Percentiles rank a stretch among this genome's conserved stretches.
Conservation (phyloP, 2,113 vertebrate species). For the Malurus cyaneus region DNA sequence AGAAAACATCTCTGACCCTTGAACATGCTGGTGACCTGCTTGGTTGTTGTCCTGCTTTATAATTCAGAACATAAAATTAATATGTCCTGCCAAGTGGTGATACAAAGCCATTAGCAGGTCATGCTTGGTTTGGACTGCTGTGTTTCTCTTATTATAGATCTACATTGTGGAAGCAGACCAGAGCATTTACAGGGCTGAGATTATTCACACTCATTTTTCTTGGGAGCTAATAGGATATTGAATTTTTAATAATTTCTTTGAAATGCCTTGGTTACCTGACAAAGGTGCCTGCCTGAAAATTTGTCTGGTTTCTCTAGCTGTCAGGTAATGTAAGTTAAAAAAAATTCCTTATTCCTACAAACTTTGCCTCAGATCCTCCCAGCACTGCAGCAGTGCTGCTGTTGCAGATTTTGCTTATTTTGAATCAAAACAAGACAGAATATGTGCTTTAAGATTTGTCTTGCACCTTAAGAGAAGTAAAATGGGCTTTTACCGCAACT, state of each 20-base stretch:
- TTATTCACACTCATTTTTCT: neutral
- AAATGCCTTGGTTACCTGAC: neutral
- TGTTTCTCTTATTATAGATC: neutral
- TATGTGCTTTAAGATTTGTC: neutral
- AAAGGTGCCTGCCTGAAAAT: neutral
- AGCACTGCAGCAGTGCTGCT: neutral
- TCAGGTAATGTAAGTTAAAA: neutral
- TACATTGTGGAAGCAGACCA: neutral
- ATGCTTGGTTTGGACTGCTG: neutral
- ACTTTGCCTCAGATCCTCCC: neutral
- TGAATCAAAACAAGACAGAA: neutral
- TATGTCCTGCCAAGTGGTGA: neutral
- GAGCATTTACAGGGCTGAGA: neutral
- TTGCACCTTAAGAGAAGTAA: neutral
- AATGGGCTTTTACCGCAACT: neutral
- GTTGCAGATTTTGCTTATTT: neutral
- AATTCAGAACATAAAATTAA: neutral
- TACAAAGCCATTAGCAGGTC: neutral
- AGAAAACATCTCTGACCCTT: neutral
- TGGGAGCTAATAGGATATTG: neutral
- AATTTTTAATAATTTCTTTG: neutral
- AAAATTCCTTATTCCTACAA: neutral
- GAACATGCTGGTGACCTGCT: neutral
- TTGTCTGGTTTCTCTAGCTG: neutral
- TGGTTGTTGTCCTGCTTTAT: neutral